Percentiles rank a stretch among this genome's conserved stretches.
phyloP scores from a whole-genome alignment of 2,888 invertebrate species.

The Gordius sp. region DNA sequence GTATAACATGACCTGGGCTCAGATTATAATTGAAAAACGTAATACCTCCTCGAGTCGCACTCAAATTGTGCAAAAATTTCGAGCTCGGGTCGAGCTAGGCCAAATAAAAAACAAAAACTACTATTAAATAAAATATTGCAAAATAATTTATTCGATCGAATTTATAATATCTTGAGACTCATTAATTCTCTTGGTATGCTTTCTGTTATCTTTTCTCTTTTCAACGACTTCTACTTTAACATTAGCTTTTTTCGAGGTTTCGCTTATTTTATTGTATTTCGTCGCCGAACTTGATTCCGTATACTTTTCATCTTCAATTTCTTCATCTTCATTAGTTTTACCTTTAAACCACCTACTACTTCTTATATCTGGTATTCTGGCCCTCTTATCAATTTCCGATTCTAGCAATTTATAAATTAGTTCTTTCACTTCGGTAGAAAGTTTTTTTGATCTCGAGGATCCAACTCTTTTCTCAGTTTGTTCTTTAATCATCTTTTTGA shows the following conservation, averaged over 20 bases:
- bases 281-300: not conserved
- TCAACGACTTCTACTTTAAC: too few relatives aligned
- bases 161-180: too few relatives aligned
- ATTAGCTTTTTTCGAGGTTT: not conserved
- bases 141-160: too few relatives aligned
- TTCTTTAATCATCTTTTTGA: constrained; percentile 50
- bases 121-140: too few relatives aligned
- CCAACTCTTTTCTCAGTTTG: constrained; percentile 33
- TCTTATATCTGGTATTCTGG: not conserved
- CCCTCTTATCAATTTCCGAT: constrained; percentile 48
- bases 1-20: too few relatives aligned
- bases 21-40: too few relatives aligned
- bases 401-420: constrained; percentile 54
- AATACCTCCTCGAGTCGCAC: too few relatives aligned
- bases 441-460: constrained; percentile 33
- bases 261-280: not conserved
- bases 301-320: not conserved
- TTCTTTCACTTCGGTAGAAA: constrained; percentile 33
- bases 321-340: not conserved
- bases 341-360: not conserved
- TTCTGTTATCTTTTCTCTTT: too few relatives aligned
- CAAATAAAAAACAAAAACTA: too few relatives aligned
- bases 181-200: too few relatives aligned
- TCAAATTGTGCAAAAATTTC: too few relatives aligned
- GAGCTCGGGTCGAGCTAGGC: too few relatives aligned